Base-by-base conservation (phyloP, 2,113 vertebrate species). In the Clarias gariepinus region DNA sequence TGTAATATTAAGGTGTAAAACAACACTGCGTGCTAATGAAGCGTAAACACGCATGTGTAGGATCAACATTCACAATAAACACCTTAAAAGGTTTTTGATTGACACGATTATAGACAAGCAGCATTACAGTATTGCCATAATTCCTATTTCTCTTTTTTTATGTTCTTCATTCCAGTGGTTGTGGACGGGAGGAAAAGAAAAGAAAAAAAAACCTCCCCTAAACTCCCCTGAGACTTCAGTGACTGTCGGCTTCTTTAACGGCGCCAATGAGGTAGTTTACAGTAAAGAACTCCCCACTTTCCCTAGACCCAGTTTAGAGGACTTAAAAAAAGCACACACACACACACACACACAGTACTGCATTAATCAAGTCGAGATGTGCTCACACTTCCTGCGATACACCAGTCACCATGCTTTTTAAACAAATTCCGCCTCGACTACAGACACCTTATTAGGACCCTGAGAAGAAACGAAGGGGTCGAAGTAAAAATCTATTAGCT, bases 361-460 rank as follows among this genome's bases (percentile, higher is more conserved):
- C 95, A 96, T 97, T 97, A 97, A 98, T 97, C 96, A 97, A 95
- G 91, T 94, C 91, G 92, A 93, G 90, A 91, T 93, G 87, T 69
- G 77, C 64, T 93, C 95, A 94, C 94, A 95, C 95, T 96, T 94
- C 93, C 95, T 93, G 95, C 93, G 94, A 96, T 91, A 95, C 96
- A 97, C 98, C 96, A 97, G 96, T 97, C 96, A 97, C 95, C 91
- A 92, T 88, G 94, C 94, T 94, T 94, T 93, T 93, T 91, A 93
- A 96, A 96, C 96, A 96, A 96, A 97, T 96, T 96, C 95, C 88
- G 90, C 93, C 95, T 94, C 28, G 93, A 95, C 94, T 94, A 94
- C 94, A 94, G 95, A 95, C 95, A 95, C 95, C 96, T 96, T 97
- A 96, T 96, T 96, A 97, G 94, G 94, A 91, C 91, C 92, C 18